Evolutionary conservation across 2,797 vertebrate species (phyloP), one percentile per base, ranked within the genome.

Genomic region (Psittacula echo): DNA sequence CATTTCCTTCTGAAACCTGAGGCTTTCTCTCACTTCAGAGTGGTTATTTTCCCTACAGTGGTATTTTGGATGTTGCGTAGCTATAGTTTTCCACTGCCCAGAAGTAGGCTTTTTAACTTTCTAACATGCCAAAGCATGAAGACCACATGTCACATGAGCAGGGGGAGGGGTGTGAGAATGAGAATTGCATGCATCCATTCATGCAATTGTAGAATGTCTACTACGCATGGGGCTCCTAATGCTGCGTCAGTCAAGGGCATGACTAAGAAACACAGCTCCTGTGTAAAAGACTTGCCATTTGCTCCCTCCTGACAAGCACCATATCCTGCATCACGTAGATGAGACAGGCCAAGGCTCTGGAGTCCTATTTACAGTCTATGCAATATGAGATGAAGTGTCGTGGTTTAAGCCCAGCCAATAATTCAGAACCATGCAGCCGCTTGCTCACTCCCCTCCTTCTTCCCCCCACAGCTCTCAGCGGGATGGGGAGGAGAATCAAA

Each of bases 91-190:
- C 34, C 62, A 65, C 34, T 66, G 41, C 26, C 17, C 30, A 53
- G 44, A 65, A 79, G 7, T 1, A 65, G 21, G 34, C 2, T 64
- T 85, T 89, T 79, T 20, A 80, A 42, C 23, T 93, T 93, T 32
- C 24, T 47, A 50, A 50, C 7, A 14, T 44, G 34, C 16, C 39
- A 70, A 50, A 34, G 4, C 34, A 54, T 37, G 14, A 82, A 37
- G 44, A 32, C 3, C 4, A 9, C 16, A 4, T 12, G 4, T 24
- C 50, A 44, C 21, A 10, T 3, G 24, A 58, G 14, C 8, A 66
- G 34, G 29, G 7, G 5, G 37, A 71, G 3, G 2, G 11, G 34
- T 0, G 0, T 14, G 53, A 85, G 9, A 56, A n/a, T 56, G 20
- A 56, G 32, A 56, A 56, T n/a, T n/a, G 6, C 9, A 22, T 34